Base-by-base conservation (phyloP, 2,888 invertebrate genomes). In the Venusia cambrica region DNA sequence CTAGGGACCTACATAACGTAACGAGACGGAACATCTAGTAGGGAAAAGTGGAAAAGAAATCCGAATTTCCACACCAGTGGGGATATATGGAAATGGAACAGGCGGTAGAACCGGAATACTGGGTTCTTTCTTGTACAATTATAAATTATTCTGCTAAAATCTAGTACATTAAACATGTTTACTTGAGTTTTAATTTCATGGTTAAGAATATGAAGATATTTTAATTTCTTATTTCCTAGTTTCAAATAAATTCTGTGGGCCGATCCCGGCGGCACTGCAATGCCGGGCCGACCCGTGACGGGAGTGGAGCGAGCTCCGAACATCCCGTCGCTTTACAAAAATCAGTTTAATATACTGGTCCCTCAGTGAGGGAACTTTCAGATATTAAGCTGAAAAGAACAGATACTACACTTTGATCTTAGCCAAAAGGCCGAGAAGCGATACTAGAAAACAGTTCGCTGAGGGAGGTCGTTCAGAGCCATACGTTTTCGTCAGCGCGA, bases 281-380 rank as follows among this genome's bases (percentile, higher is more conserved):
- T 89, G 84, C 90, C 88, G 81, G 90, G 90, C 88, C 90, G 89
- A 90, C 90, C 90, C 90, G 88, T 70, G 90, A 87, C 87, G 79
- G 88, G 87, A 88, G 87, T 88, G 89, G 89, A 89, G 90, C 90
- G 90, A 90, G 89, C 90, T 78, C 88, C 89, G 81, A 80, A 71
- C 77, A 73, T 78, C 73, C 80, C 85, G 69, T 81, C 89, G 71
- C 74, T 79, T 20, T 6, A 34, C 15, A 34, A 34, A 34, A 34
- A 34, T 34, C 27, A 34, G 78, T 85, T 88, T 88, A 89, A 89
- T 89, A 89, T 78, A 78, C 78, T 81, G 78, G 81, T 77, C 71
- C 77, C 76, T 76, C 79, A 73, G 67, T 87, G 80, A 77, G 73
- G 74, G 54, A 50, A 54, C 57, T 51, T 54, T 51, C 52, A 53